Evolutionary conservation across 2,888 invertebrate species (phyloP).

Genomic region (Meandrusa payeni): DNA sequence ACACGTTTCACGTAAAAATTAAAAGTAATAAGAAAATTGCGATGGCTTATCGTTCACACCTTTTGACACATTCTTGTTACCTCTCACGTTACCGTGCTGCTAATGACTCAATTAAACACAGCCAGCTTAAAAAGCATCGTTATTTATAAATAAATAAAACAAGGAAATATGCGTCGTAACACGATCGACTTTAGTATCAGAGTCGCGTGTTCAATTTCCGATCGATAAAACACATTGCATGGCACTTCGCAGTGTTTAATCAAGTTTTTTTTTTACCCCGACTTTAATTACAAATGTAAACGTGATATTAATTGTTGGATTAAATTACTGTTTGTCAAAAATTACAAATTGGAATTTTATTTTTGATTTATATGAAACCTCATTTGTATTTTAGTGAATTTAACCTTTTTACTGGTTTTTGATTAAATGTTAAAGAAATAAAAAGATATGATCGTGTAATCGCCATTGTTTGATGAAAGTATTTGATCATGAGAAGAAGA

Average conservation of each 20-base stretch:
- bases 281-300: slow-evolving; percentile 57
- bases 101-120: slow-evolving; percentile 66
- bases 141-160: slow-evolving; percentile 27
- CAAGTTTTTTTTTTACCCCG: slow-evolving; percentile 41
- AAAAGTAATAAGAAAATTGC: slow-evolving; percentile 53
- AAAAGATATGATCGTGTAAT: too few relatives aligned
- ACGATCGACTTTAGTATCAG: slow-evolving; percentile 14
- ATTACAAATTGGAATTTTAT: slow-evolving; percentile 26
- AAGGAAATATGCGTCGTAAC: slow-evolving; percentile 20
- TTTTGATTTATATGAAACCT: slow-evolving; percentile 18
- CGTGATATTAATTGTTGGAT: slow-evolving; percentile 50
- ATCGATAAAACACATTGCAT: slow-evolving; percentile 41
- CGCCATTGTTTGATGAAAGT: too few relatives aligned
- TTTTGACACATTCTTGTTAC: slow-evolving; percentile 59
- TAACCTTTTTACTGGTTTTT: too few relatives aligned
- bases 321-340: slow-evolving; percentile 44
- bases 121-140: slow-evolving; percentile 26
- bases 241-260: slow-evolving; percentile 48
- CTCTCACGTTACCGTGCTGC: slow-evolving; percentile 54
- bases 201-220: slow-evolving; percentile 25
- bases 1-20: slow-evolving; percentile 3
- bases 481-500: too few relatives aligned
- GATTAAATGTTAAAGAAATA: too few relatives aligned
- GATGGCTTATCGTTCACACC: slow-evolving; percentile 61
- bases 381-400: slow-evolving; percentile 6